Evolutionary conservation across 2,797 vertebrate genomes (phyloP).

Genomic region (Centropyge bicolor): DNA sequence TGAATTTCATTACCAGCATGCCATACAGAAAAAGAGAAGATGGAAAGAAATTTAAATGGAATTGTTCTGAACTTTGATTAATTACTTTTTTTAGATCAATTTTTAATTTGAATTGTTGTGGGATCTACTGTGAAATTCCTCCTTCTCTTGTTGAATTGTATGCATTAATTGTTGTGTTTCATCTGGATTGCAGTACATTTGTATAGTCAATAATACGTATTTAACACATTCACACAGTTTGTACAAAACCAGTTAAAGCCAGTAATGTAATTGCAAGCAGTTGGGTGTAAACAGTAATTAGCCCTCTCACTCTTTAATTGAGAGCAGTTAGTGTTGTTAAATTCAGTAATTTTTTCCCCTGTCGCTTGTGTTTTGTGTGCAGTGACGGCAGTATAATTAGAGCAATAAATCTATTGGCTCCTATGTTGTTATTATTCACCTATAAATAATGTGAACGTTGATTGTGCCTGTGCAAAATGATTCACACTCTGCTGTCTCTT

Average conservation of each 20-base stretch:
- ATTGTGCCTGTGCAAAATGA: neutral
- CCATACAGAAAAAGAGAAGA: neutral
- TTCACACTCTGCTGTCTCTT: constrained; percentile 9
- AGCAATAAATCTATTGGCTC: constrained; percentile 6
- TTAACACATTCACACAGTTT: neutral
- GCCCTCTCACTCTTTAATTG: neutral
- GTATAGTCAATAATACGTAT: neutral
- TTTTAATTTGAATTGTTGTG: neutral
- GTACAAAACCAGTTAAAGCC: constrained; percentile 6
- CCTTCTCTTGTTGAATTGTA: neutral
- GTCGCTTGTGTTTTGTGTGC: constrained; percentile 5
- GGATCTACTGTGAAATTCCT: too few relatives aligned
- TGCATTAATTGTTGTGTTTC: neutral
- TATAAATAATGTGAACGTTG: neutral
- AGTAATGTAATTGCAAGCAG: constrained; percentile 12
- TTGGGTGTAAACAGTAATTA: constrained; percentile 26
- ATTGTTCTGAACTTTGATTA: too few relatives aligned
- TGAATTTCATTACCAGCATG: neutral
- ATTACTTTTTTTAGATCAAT: neutral
- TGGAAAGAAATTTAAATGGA: neutral
- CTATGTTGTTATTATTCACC: neutral
- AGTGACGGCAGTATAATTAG: neutral
- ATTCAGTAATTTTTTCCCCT: neutral
- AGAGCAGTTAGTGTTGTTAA: neutral
- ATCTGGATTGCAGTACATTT: neutral